Conservation (phyloP, 2,113 vertebrate genomes). For the Arizona elegans region DNA sequence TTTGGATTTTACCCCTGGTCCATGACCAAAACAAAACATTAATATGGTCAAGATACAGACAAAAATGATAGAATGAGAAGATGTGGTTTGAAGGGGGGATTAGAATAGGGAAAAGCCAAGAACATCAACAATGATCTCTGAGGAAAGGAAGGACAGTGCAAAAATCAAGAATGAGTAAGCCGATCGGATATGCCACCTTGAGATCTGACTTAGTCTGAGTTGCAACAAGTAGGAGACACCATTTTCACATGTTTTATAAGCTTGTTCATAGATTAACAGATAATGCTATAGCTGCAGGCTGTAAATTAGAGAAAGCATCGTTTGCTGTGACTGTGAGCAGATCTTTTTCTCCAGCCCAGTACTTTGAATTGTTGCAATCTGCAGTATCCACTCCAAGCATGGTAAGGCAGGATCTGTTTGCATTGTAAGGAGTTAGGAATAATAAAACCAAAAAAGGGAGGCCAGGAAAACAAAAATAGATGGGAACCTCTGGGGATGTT, state of each 20-base stretch:
- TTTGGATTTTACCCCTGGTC: neutral
- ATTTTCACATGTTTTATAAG: too few relatives aligned
- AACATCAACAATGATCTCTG: too few relatives aligned
- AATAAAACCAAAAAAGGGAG: neutral
- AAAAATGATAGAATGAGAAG: neutral
- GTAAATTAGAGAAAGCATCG: neutral
- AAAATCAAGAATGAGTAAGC: too few relatives aligned
- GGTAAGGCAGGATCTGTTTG: neutral
- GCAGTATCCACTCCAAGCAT: neutral
- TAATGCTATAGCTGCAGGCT: neutral
- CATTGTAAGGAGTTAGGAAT: neutral
- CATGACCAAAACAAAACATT: neutral
- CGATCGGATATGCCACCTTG: too few relatives aligned
- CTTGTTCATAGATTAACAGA: neutral
- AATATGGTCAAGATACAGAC: neutral
- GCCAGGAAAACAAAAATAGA: neutral
- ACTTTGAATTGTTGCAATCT: neutral
- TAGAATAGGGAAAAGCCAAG: too few relatives aligned
- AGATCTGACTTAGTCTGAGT: too few relatives aligned
- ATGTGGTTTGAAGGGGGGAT: neutral
- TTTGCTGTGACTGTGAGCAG: neutral
- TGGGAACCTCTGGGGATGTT: neutral
- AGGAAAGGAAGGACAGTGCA: too few relatives aligned
- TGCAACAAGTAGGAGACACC: neutral
- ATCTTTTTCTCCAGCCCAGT: neutral